Evolutionary conservation across 2,113 vertebrate genomes (phyloP).

Genomic region (Cochlearius cochlearius): DNA sequence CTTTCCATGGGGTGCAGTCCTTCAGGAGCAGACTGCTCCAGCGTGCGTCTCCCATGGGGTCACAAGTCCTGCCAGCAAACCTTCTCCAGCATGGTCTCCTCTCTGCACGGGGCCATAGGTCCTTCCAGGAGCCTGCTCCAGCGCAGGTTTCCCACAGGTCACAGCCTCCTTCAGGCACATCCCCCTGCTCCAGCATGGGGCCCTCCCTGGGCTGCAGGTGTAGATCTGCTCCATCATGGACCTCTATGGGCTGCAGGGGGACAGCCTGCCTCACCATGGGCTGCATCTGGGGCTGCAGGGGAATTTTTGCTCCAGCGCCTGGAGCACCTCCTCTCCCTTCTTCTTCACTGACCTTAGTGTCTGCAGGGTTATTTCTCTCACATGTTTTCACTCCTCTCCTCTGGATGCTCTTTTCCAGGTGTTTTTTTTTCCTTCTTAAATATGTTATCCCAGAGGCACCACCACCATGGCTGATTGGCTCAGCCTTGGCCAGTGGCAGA

Average conservation of each 20-base stretch:
- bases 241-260: neutral
- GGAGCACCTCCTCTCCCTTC: neutral
- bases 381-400: neutral
- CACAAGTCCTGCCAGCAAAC: neutral
- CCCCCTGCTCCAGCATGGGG: neutral
- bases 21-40: neutral
- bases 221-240: neutral
- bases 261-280: neutral
- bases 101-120: neutral
- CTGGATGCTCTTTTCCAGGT: neutral
- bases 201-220: neutral
- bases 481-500: neutral
- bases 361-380: neutral
- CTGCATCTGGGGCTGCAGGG: neutral
- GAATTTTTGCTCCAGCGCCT: neutral
- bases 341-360: neutral
- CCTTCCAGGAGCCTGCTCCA: neutral
- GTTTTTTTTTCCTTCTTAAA: neutral
- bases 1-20: neutral
- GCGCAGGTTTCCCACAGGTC: accelerated
- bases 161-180: neutral
- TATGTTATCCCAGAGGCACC: neutral
- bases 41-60: no score
- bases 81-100: no score
- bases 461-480: neutral